Base-by-base conservation (phyloP, 2,113 vertebrate genomes). In the Syrrhaptes paradoxus region DNA sequence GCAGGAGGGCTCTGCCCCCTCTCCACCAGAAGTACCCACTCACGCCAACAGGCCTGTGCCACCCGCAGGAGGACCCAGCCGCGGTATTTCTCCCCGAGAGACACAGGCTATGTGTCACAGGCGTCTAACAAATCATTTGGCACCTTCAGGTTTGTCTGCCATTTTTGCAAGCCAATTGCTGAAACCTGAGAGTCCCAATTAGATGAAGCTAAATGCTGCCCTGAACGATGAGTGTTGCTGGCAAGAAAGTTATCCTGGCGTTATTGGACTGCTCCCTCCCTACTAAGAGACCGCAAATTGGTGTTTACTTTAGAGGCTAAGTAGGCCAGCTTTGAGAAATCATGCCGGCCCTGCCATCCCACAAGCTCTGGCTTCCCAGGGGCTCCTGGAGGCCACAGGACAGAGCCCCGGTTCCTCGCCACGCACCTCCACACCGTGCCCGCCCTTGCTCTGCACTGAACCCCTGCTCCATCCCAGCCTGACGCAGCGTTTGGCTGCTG, bases 221-320 rank as follows among this genome's bases (percentile, higher is more conserved):
- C 73, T 52, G 54, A 78, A 71, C 11, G 10, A n/a, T 10, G 20
- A 73, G 48, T 0, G 0, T 8, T n/a, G 52, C 87, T 82, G 45
- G 72, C 82, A 57, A 73, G 67, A 90, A 92, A 70, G 78, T 54
- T 52, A 85, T 10, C 46, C 67, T 1, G 0, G 85, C 4, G 0
- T 87, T 90, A 70, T 13, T 41, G 54, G 73, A 34, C 55, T 71
- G 63, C 55, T 88, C 79, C 68, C 83, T 86, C 63, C 75, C 67
- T 63, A 26, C 13, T 21, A 63, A 68, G 36, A 82, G 71, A 68
- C 74, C 11, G 0, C 71, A 95, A 91, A 94, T 82, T 59, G 84
- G 54, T 85, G 66, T 95, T 93, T 94, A 87, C 87, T 89, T 63
- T 61, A 72, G 49, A 76, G 63, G 71, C 81, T 67, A 87, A 89